Base-by-base conservation (phyloP, 2,113 vertebrate genomes). In the Struthidea cinerea region DNA sequence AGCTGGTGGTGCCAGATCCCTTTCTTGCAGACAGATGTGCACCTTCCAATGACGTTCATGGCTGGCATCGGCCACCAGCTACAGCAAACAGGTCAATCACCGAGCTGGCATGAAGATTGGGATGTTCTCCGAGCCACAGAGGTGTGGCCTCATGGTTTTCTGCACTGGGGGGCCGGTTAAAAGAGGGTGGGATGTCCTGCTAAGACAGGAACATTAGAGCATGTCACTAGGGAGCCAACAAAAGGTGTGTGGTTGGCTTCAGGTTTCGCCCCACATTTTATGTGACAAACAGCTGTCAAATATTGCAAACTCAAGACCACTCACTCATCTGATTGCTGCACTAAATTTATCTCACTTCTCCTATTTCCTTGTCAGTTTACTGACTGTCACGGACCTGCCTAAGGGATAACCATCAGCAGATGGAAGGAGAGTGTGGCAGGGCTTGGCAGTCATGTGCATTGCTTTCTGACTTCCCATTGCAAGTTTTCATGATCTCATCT, bases 321-420 rank as follows among this genome's bases (percentile, higher is more conserved):
- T 56, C 52, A 42, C 33, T 56, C 23, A 41, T 65, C 22, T 77
- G 59, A 11, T 27, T 65, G 76, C 52, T 20, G 10, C 8, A 41
- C 57, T 70, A 78, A 94, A 46, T 80, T 86, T 94, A 27, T 77
- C 47, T 35, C 67, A 68, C 28, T 84, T 76, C 32, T 69, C 15
- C 55, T 49, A 26, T 70, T 95, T 37, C 65, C 21, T 59, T 94
- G 94, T 94, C 83, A 94, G 70, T 91, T 86, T 97, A 67, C 89
- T 79, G 35, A 88, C 84, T 74, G 52, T 89, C 61, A 69, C 12
- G 2, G 94, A 74, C 85, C 75, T 96, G 75, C 84, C 81, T 95
- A 76, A 93, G 91, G 96, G 94, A 90, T 94, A 97, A 94, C 93
- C 90, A 84, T 69, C 74, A 97, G 37, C 94, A 97, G 96, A 96